Evolutionary conservation across 2,888 invertebrate genomes (phyloP), one percentile per base, ranked within the genome.

Genomic region (Amphipoea oculea): DNA sequence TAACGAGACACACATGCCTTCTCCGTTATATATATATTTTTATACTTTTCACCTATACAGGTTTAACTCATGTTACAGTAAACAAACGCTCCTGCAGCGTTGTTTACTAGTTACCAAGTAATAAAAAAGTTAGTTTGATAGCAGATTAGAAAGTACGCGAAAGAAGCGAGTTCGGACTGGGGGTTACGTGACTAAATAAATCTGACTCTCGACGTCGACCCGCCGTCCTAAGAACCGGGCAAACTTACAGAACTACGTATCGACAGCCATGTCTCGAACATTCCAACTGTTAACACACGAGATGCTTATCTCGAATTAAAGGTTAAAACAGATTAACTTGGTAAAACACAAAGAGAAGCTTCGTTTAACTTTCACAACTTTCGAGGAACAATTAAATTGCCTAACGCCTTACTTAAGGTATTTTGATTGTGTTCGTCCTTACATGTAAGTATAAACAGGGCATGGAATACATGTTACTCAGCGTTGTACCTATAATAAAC

Each of bases 111-210:
- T 95, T 95, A 94, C 92, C 91, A 93, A 95, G 94, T 94, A 95
- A 95, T 95, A 95, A 95, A 95, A 93, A 95, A 95, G 94, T 95
- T 94, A 93, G 93, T 95, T 95, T 92, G 94, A 94, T 94, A 94
- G 94, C 94, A 95, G 95, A 95, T 95, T 95, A 95, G 94, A 93
- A 94, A 95, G 92, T 94, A 93, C 92, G 91, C 90, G 90, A 89
- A 93, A 91, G 92, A 89, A 87, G 82, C 85, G 88, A 93, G 92
- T 93, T 92, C 90, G 91, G 91, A 91, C 92, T 90, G 89, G 88
- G 92, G 93, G 91, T 92, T 95, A 95, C 95, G 95, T 95, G 95
- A 95, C 94, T 93, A 92, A 93, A 94, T 94, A 94, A 94, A 92
- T 93, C 92, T 88, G 89, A 90, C 87, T 90, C 88, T 84, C 88